Evolutionary conservation across 2,888 invertebrate species (phyloP), one percentile per base, ranked within the genome.

Genomic region (Apodemia hepburni): DNA sequence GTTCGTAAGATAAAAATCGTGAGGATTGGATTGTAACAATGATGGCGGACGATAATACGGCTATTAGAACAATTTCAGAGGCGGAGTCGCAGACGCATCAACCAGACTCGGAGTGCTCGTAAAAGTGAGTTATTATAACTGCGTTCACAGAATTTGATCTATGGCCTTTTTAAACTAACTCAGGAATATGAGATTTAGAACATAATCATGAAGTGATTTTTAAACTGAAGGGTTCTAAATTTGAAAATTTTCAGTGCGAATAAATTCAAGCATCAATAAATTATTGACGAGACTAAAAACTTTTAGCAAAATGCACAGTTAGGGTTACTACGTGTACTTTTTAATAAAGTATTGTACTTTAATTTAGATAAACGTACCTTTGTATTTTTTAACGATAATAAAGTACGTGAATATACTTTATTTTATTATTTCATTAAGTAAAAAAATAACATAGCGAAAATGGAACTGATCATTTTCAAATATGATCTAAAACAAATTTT

Each of bases 121-220:
- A 88, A 91, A 91, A 86, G 77, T 89, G 89, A 91, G 81, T 84
- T 88, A 90, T 88, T 82, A 82, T 83, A 74, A 82, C 81, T 77
- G 77, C 86, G 85, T 79, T 79, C 83, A 79, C 82, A 84, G 90
- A 90, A 90, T 89, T 84, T 82, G 82, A 86, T 85, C 85, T 87
- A 85, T 82, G 79, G 81, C 73, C 69, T 71, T 72, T 72, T 77
- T 75, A 72, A 70, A 71, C 77, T 72, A 70, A 71, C 77, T 72
- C 3, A 42, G 42, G 5, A 42, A 42, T 9, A 42, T 42, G 42
- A 42, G 42, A 42, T 42, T 42, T 42, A 42, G 42, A 42, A 42
- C 42, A 15, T 15, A 42, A 42, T 42, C 42, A 42, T 42, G 42
- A 42, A 15, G n/a, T 42, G 42, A 3, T 42, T 42, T 42, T 42